phyloP scores from a whole-genome alignment of 2,113 vertebrate species.

The Odobenus rosmarus region DNA sequence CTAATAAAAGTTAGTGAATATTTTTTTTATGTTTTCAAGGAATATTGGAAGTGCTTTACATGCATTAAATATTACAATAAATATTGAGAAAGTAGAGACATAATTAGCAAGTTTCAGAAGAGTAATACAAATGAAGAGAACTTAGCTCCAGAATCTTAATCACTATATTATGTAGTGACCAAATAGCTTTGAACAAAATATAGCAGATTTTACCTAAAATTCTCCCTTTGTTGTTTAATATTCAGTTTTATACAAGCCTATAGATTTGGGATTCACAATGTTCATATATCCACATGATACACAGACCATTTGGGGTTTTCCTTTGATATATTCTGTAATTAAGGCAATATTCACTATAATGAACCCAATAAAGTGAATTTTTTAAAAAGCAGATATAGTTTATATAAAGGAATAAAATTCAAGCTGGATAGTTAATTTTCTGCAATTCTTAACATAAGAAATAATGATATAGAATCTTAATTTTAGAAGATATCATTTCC shows the following conservation, averaged over 20 bases:
- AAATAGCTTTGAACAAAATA: neutral
- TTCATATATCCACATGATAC: neutral
- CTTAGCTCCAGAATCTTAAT: neutral
- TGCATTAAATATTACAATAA: neutral
- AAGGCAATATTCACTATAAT: neutral
- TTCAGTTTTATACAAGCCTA: neutral
- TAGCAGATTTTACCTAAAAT: neutral
- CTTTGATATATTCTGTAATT: neutral
- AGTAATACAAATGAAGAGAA: neutral
- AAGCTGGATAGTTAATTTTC: neutral
- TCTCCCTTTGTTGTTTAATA: neutral
- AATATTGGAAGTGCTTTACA: neutral
- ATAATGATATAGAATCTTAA: neutral
- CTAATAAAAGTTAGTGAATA: neutral
- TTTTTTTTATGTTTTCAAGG: neutral
- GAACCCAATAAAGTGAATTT: neutral
- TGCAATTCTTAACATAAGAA: neutral
- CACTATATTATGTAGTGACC: neutral
- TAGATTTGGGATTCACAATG: neutral
- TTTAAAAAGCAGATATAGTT: neutral
- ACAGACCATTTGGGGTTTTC: neutral
- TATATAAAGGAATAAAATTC: neutral
- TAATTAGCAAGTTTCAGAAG: neutral
- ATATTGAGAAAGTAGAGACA: neutral
- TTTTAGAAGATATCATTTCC: neutral